Conservation (phyloP, 2,113 vertebrate genomes). For the Myocastor coypus region DNA sequence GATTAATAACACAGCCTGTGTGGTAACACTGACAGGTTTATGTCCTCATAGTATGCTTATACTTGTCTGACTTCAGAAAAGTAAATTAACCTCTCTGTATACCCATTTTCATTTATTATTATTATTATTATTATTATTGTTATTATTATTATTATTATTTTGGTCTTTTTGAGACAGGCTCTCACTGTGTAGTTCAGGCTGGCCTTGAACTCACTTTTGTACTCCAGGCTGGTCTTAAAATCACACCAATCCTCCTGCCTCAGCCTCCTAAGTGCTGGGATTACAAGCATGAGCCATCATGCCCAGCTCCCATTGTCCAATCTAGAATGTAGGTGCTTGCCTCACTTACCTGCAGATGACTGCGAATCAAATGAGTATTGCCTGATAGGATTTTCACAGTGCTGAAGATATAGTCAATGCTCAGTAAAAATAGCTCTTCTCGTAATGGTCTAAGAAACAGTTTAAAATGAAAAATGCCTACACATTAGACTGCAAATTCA, state of each 20-base stretch:
- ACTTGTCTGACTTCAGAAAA: slow-evolving; percentile 41
- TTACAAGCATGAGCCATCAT: no score
- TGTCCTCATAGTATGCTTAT: not conserved
- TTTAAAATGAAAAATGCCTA: slow-evolving; percentile 22
- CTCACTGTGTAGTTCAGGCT: no score
- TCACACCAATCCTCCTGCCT: no score
- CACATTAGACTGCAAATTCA: not conserved
- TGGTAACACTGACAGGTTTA: not conserved
- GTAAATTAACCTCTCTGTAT: slow-evolving; percentile 30
- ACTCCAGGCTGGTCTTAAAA: no score
- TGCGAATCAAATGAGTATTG: slow-evolving; percentile 24
- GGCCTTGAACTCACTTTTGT: no score
- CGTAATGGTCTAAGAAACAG: slow-evolving; percentile 16
- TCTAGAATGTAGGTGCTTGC: slow-evolving; percentile 32
- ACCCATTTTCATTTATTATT: slow-evolving; percentile 5
- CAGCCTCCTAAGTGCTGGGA: no score
- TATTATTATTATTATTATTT: no score
- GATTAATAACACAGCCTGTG: not conserved
- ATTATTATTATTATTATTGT: no score
- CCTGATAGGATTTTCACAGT: not conserved
- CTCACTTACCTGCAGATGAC: slow-evolving; percentile 6
- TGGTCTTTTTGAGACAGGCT: no score
- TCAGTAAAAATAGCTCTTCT: slow-evolving; percentile 56
- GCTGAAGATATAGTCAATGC: slow-evolving; percentile 36
- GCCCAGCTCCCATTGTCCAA: not conserved